These are phyloP conservation scores for Pseudolaguvia tuberculata DNA, from an alignment of 2,113 vertebrate genomes.

Conservation along the genomic window DNA sequence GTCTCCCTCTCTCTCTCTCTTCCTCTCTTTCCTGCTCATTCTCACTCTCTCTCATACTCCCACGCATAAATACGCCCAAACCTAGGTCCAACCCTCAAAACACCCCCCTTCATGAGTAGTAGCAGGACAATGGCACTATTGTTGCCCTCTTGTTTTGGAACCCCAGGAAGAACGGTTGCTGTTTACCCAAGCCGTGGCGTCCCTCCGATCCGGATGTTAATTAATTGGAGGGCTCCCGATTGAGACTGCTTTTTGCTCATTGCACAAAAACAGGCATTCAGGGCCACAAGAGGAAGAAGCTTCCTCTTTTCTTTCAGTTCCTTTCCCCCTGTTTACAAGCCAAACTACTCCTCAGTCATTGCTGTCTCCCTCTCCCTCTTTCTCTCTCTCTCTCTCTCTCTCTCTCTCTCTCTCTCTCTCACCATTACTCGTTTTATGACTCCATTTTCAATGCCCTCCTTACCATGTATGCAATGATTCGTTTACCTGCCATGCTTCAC, in stretches of 20 bases:
- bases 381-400: constrained; percentile 32
- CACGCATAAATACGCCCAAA: constrained; percentile 35
- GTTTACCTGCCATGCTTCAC: constrained; percentile 39
- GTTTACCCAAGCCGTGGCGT: constrained; percentile 79
- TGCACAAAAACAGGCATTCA: constrained; percentile 67
- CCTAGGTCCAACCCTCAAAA: constrained; percentile 46
- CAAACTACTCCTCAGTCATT: constrained; percentile 35
- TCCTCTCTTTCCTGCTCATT: neutral
- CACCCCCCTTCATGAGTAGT: constrained; percentile 73
- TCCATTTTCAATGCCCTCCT: constrained; percentile 38
- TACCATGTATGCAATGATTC: constrained; percentile 56
- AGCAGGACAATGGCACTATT: constrained; percentile 81
- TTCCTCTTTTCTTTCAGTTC: constrained; percentile 48
- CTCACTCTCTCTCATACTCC: constrained; percentile 3
- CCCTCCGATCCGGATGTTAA: constrained; percentile 71
- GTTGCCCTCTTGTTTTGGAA: constrained; percentile 72
- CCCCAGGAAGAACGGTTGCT: constrained; percentile 76
- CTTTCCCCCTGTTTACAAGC: constrained; percentile 53
- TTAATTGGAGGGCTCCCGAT: constrained; percentile 77
- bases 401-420: constrained; percentile 32
- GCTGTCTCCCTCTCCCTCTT: too few species aligned
- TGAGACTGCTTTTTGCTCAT: constrained; percentile 69
- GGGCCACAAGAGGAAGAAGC: constrained; percentile 55
- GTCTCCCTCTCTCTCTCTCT: neutral
- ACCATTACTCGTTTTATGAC: constrained; percentile 23